Percentiles rank a stretch among this genome's conserved stretches.
Evolutionary conservation across 2,888 invertebrate genomes (phyloP).

Genomic region (Coenonympha arcania): DNA sequence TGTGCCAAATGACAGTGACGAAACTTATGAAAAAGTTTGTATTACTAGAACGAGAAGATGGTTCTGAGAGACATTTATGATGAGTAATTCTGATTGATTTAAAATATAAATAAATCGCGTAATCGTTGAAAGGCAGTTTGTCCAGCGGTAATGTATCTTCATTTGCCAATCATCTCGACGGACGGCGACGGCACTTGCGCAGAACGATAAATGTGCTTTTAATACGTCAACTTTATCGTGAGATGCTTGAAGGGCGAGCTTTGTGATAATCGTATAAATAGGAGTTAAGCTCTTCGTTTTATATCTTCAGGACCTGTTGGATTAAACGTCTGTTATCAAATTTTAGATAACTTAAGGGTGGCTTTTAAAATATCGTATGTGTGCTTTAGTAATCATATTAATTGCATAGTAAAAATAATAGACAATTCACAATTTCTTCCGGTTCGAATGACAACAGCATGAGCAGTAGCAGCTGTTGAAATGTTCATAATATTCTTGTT

Average conservation of each 20-base stretch:
- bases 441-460: too few species aligned
- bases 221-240: constrained; percentile 23
- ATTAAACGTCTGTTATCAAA: not conserved
- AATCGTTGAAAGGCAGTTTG: not conserved
- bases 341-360: not conserved
- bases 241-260: constrained; percentile 14
- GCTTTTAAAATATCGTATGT: not conserved
- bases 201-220: constrained; percentile 21
- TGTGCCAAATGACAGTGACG: too few species aligned
- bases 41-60: too few species aligned
- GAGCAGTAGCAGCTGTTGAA: too few species aligned
- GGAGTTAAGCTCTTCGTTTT: not conserved
- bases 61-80: too few species aligned
- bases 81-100: not conserved
- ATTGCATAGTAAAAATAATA: too few species aligned
- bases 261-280: constrained; percentile 7
- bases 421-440: too few species aligned
- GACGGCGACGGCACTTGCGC: constrained; percentile 1
- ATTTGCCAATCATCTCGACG: constrained; percentile 19
- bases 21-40: too few species aligned
- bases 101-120: not conserved
- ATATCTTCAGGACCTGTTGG: not conserved
- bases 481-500: too few species aligned
- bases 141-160: constrained; percentile 12
- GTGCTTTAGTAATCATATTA: too few species aligned